Evolutionary conservation across 2,113 vertebrate species (phyloP).

Genomic region (Dendropsophus ebraccatus): DNA sequence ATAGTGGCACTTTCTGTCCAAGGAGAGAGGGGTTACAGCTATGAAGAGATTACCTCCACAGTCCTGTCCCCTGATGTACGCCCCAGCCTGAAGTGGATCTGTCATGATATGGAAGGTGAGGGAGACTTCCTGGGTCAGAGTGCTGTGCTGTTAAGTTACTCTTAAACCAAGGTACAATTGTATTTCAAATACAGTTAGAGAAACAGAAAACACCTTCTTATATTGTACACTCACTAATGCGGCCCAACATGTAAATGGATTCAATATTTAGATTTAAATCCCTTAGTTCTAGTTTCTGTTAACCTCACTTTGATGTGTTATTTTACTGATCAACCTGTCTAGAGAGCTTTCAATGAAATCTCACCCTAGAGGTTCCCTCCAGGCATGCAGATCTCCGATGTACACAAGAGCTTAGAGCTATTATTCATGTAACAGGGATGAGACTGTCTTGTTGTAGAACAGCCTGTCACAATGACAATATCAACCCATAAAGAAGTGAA

Average conservation of each 20-base stretch:
- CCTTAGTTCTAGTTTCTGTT: background rate
- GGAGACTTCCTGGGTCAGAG: too few relatives aligned
- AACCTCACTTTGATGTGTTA: background rate
- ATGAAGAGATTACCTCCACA: too few relatives aligned
- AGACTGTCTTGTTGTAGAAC: background rate
- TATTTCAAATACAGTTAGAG: too few relatives aligned
- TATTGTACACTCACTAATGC: background rate
- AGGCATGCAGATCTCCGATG: background rate
- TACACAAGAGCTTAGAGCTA: slow-evolving; percentile 22
- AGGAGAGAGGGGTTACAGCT: too few relatives aligned
- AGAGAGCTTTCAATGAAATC: background rate
- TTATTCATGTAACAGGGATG: slow-evolving; percentile 2
- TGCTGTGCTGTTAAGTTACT: too few relatives aligned
- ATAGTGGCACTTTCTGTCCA: too few relatives aligned
- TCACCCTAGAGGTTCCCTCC: background rate
- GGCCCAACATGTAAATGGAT: background rate
- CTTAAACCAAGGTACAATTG: too few relatives aligned
- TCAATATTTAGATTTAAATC: background rate
- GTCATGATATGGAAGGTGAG: too few relatives aligned
- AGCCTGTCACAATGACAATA: background rate
- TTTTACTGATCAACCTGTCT: slow-evolving; percentile 18
- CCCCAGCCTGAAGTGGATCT: too few relatives aligned
- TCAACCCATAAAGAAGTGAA: background rate
- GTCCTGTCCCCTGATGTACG: too few relatives aligned
- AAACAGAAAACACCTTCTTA: background rate